Evolutionary conservation across 1,140 invertebrate genomes (phyloP).

Genomic region (Lepidurus packardi): DNA sequence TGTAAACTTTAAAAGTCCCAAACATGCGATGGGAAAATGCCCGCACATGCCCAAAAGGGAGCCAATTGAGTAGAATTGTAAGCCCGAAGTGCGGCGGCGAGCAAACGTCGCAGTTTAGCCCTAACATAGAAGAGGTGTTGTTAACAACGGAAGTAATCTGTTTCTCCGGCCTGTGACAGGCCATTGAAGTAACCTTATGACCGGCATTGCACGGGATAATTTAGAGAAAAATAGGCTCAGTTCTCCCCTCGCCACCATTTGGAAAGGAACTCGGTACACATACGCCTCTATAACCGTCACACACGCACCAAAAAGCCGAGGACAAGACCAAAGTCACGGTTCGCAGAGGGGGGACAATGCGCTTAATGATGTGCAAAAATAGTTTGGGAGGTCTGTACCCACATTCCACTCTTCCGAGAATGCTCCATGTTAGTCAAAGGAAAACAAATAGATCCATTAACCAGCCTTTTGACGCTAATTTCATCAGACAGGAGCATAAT

Average conservation of each 20-base stretch:
- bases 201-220: conserved; percentile 8
- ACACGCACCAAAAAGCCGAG: background rate
- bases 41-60: conserved; percentile 13
- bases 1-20: background rate
- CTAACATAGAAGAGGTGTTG: background rate
- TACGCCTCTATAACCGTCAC: background rate
- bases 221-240: background rate
- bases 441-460: background rate
- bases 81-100: background rate
- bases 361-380: conserved; percentile 15
- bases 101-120: too few species aligned
- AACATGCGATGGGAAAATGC: background rate
- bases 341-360: background rate
- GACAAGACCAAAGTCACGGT: background rate
- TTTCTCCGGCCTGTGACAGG: conserved; percentile 1
- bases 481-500: background rate
- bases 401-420: background rate
- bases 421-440: background rate
- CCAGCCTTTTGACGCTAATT: background rate
- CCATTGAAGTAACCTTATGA: conserved; percentile 19
- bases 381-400: background rate
- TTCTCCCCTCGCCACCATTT: too few species aligned
- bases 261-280: background rate
- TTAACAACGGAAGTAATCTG: conserved; percentile 18
- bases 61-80: background rate